Evolutionary conservation across 2,888 invertebrate genomes (phyloP), one percentile per base, ranked within the genome.

Genomic region (Lydus trimaculatus): DNA sequence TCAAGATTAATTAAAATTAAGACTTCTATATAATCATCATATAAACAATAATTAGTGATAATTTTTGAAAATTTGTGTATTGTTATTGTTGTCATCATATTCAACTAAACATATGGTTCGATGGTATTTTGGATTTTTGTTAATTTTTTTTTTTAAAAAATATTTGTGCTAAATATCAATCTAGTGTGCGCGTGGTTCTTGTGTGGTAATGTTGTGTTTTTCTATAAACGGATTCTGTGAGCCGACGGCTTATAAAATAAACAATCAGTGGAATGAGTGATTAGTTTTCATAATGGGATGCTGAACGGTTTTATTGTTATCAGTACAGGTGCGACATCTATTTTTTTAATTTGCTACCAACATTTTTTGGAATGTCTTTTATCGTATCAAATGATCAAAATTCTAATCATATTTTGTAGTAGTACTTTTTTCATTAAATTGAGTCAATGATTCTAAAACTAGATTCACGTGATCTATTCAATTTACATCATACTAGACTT

Each of bases 201-300:
- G 43, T 43, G 43, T 43, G 5, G 43, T 43, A 43, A 43, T 43
- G 43, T 43, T 43, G 17, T 17, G 7, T 43, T 43, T 8, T 3
- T 6, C n/a, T n/a, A 17, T n/a, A 8, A n/a, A 39, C 39, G 15
- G 3, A 15, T 25, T 61, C 28, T 33, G 67, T 60, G 64, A 60
- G 28, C 65, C 65, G 59, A 65, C 61, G 61, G 61, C n/a, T 43
- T 4, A n/a, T 43, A 43, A n/a, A 43, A 43, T 8, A 13, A 36
- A 36, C 36, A 43, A 43, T 43, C 5, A 43, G 43, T 43, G 43
- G n/a, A 17, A 39, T 15, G 7, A 17, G 43, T n/a, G n/a, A 17
- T n/a, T 9, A 33, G n/a, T 17, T 58, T 48, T 59, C 58, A 65
- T 33, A 25, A 66, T 69, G 69, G 62, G 62, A 31, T 69, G 62